Percentiles rank a stretch among this genome's conserved stretches.
These are phyloP conservation scores for Tragelaphus imberbis DNA, from an alignment of 2,113 vertebrate genomes.

Conservation along the genomic window DNA sequence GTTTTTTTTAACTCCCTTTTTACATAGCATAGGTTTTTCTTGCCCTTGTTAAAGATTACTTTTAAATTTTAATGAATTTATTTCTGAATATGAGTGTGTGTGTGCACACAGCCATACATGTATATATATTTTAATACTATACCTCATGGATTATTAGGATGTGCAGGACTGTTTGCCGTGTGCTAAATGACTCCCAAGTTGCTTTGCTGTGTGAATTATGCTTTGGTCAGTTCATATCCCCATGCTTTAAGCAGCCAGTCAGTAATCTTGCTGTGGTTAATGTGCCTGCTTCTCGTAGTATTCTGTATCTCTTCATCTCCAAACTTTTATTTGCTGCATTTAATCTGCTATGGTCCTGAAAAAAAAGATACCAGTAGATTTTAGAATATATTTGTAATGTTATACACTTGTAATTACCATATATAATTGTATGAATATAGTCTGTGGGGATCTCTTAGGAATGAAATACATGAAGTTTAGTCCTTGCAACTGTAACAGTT, in stretches of 20 bases:
- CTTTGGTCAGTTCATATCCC: neutral
- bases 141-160: neutral
- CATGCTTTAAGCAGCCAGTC: neutral
- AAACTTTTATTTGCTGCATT: constrained; percentile 30
- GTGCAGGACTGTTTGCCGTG: neutral
- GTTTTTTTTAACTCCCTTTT: neutral
- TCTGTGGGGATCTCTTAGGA: neutral
- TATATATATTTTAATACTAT: neutral
- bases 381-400: neutral
- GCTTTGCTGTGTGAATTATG: neutral
- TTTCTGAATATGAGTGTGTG: neutral
- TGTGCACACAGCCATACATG: neutral
- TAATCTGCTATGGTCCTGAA: neutral
- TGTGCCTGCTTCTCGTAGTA: constrained; percentile 18
- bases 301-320: constrained; percentile 2
- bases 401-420: neutral
- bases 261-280: neutral
- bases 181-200: neutral
- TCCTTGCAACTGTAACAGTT: neutral
- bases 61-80: neutral
- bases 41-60: neutral
- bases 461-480: neutral
- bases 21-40: neutral
- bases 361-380: neutral
- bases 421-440: neutral